Conservation (phyloP, 1,140 invertebrate genomes). For the Epicauta chinensis region DNA sequence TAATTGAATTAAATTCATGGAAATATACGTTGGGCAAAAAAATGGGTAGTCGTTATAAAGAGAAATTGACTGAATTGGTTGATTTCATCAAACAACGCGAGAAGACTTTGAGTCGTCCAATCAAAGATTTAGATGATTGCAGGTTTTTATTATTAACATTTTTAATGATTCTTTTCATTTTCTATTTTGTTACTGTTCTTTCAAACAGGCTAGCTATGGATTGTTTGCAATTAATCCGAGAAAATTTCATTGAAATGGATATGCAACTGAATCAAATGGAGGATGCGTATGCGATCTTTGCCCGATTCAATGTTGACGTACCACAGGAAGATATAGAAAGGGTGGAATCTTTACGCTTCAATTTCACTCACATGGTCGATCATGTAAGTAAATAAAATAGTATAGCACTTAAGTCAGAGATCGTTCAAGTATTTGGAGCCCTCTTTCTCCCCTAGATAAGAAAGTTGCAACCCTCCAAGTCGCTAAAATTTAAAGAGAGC, state of each 20-base stretch:
- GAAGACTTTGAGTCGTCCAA: conserved; percentile 56
- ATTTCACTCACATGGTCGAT: conserved; percentile 68
- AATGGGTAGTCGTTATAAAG: conserved; percentile 54
- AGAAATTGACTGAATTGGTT: conserved; percentile 55
- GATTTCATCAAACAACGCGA: conserved; percentile 64
- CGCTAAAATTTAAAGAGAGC: no score
- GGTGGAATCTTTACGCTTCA: conserved; percentile 69
- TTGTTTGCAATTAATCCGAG: conserved; percentile 66
- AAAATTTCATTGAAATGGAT: conserved; percentile 71
- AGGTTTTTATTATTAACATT: no score
- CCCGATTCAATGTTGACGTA: conserved; percentile 63
- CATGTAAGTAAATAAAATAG: no score
- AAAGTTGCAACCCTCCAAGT: no score
- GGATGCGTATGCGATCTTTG: conserved; percentile 70
- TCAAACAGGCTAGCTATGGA: conserved; percentile 60
- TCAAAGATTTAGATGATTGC: conserved; percentile 68
- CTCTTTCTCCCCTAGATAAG: no score
- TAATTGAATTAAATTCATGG: conserved; percentile 67
- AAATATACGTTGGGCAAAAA: conserved; percentile 57
- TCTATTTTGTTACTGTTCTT: conserved; percentile 2
- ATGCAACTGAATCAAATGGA: conserved; percentile 67
- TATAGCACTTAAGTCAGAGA: no score
- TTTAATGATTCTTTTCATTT: no score
- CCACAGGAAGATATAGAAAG: conserved; percentile 71
- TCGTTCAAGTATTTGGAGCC: no score